A percentile compares a stretch with the other conserved stretches of the same genome.
phyloP scores from a whole-genome alignment of 2,888 invertebrate genomes.

The Pasiphila rectangulata region DNA sequence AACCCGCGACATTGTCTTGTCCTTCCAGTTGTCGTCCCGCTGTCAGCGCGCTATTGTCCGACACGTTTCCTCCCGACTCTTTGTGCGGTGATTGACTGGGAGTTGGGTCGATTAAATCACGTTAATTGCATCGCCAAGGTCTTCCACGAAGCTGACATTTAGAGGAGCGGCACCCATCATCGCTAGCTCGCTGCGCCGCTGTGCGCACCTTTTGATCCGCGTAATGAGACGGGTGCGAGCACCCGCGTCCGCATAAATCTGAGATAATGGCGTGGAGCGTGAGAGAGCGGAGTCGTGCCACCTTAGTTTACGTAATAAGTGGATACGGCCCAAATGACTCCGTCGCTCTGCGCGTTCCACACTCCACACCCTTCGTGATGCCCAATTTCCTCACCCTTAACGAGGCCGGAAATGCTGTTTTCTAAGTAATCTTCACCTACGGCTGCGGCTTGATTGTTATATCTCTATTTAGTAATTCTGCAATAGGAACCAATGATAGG shows the following conservation, averaged over 20 bases:
- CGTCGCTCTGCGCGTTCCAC: conserved; percentile 44
- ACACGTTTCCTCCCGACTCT: conserved; percentile 49
- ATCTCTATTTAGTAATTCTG: conserved; percentile 45
- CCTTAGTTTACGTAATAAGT: conserved; percentile 70
- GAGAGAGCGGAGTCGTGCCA: conserved; percentile 71
- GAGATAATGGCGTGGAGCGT: conserved; percentile 68
- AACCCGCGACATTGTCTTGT: conserved; percentile 66
- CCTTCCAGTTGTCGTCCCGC: conserved; percentile 55
- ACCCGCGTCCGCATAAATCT: conserved; percentile 67
- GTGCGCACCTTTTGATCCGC: conserved; percentile 60
- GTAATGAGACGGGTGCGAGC: conserved; percentile 70
- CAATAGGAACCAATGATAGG: conserved; percentile 38
- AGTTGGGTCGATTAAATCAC: conserved; percentile 57
- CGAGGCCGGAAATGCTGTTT: conserved; percentile 42
- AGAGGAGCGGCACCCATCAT: conserved; percentile 47
- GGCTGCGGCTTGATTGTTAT: conserved; percentile 34
- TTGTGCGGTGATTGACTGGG: conserved; percentile 62
- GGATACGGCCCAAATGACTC: conserved; percentile 58
- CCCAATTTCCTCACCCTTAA: conserved; percentile 51
- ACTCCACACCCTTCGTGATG: conserved; percentile 42
- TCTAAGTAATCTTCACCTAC: conserved; percentile 34
- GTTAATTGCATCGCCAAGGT: conserved; percentile 67
- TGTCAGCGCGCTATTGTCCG: conserved; percentile 57
- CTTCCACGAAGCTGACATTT: conserved; percentile 70
- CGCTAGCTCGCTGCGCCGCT: conserved; percentile 40